phyloP scores from a whole-genome alignment of 2,797 vertebrate genomes.

The Salarias fasciatus region DNA sequence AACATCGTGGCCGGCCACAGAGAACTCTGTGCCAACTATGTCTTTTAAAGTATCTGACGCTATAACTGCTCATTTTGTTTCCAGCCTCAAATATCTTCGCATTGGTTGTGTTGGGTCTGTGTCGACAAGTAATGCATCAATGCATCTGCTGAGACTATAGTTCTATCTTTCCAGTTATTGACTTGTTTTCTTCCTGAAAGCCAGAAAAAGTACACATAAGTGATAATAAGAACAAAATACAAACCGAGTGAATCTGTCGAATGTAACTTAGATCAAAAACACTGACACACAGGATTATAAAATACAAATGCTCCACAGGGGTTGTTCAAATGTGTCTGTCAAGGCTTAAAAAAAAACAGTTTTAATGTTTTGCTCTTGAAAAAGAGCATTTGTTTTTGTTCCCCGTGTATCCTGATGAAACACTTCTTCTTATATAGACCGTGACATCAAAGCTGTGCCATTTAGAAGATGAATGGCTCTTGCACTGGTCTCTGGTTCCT shows the following conservation, averaged over 20 bases:
- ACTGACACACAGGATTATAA: constrained; percentile 25
- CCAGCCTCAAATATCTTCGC: constrained; percentile 10
- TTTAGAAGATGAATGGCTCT: constrained; percentile 66
- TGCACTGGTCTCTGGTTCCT: constrained; percentile 49
- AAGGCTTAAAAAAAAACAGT: neutral
- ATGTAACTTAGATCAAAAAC: constrained; percentile 25
- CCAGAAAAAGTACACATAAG: too few relatives aligned
- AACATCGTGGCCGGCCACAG: constrained; percentile 46
- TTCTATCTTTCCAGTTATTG: too few relatives aligned
- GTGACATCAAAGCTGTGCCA: constrained; percentile 52
- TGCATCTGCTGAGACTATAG: too few relatives aligned
- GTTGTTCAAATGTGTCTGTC: constrained; percentile 21
- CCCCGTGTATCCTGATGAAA: constrained; percentile 48
- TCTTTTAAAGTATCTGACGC: constrained; percentile 13
- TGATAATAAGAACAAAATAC: constrained; percentile 8
- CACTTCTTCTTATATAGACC: constrained; percentile 44
- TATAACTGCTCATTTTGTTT: constrained; percentile 19
- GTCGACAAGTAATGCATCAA: neutral
- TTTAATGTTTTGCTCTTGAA: constrained; percentile 25
- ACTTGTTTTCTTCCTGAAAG: too few relatives aligned
- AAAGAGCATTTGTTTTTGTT: constrained; percentile 24
- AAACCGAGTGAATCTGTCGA: constrained; percentile 1
- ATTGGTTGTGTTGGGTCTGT: neutral
- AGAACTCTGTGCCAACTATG: constrained; percentile 17
- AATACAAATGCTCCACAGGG: constrained; percentile 34